phyloP scores from a whole-genome alignment of 2,888 invertebrate genomes.

The Unio delphinus region DNA sequence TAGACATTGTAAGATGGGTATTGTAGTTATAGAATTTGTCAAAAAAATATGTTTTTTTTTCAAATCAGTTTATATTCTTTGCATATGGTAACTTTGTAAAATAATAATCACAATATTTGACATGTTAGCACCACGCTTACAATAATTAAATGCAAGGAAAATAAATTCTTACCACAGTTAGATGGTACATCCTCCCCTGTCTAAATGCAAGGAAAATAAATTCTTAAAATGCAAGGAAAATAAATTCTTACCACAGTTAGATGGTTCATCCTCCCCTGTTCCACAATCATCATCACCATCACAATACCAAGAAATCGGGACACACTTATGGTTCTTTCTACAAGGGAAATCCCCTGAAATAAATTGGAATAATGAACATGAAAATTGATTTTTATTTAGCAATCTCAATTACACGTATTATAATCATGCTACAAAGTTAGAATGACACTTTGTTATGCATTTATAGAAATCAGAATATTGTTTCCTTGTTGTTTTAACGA shows the following conservation, averaged over 20 bases:
- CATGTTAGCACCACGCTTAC: too few relatives aligned
- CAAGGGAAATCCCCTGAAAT: conserved; percentile 62
- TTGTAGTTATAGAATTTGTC: too few relatives aligned
- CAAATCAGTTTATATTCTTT: too few relatives aligned
- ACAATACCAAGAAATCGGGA: conserved; percentile 81
- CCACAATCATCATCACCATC: conserved; percentile 72
- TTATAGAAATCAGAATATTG: background rate
- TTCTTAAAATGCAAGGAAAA: conserved; percentile 8
- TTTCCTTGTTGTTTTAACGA: too few relatives aligned
- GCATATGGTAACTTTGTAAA: too few relatives aligned
- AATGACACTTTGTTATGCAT: background rate
- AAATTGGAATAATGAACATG: conserved; percentile 1
- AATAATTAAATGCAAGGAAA: too few relatives aligned
- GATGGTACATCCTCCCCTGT: conserved; percentile 79
- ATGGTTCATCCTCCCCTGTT: conserved; percentile 79
- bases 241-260: conserved; percentile 79
- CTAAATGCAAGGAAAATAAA: too few relatives aligned
- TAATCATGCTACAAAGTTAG: too few relatives aligned
- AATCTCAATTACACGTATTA: too few relatives aligned
- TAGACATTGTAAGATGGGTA: too few relatives aligned
- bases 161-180: conserved; percentile 78
- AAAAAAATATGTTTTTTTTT: too few relatives aligned
- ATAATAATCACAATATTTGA: too few relatives aligned
- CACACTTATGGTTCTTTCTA: conserved; percentile 75
- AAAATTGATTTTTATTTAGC: background rate